Conservation (phyloP, 2,888 invertebrate species). For the Ashinkailepas kermadecensis region DNA sequence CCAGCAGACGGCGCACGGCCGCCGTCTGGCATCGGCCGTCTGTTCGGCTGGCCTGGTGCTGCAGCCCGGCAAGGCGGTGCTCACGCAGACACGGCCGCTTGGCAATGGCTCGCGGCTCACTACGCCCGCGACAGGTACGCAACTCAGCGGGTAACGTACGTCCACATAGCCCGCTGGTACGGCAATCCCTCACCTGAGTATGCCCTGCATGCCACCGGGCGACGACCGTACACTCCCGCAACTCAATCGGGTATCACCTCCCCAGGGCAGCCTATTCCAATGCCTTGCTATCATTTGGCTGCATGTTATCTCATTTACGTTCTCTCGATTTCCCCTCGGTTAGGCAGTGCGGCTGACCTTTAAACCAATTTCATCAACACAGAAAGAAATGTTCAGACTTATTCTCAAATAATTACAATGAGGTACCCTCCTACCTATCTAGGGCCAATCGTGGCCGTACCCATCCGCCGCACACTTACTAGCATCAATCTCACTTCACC, state of each 20-base stretch:
- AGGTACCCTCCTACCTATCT: no score
- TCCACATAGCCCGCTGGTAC: not conserved
- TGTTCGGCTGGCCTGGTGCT: not conserved
- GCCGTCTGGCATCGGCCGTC: not conserved
- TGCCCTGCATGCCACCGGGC: no score
- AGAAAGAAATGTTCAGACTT: no score
- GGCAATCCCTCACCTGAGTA: not conserved
- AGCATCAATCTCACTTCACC: no score
- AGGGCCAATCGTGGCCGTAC: no score
- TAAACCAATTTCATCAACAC: no score
- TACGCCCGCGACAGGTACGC: not conserved
- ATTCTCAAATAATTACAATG: no score
- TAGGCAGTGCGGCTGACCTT: no score
- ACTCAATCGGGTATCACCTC: not conserved
- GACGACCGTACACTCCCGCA: no score
- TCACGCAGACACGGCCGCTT: not conserved
- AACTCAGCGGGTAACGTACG: not conserved
- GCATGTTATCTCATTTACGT: not conserved
- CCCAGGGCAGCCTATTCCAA: not conserved
- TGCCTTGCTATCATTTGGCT: not conserved
- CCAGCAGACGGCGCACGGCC: constrained; percentile 3
- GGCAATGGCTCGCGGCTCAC: not conserved
- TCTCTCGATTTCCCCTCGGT: no score
- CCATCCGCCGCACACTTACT: no score
- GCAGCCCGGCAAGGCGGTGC: constrained; percentile 1